Evolutionary conservation across 2,888 invertebrate genomes (phyloP), one percentile per base, ranked within the genome.

Genomic region (Eupithecia centaureata): DNA sequence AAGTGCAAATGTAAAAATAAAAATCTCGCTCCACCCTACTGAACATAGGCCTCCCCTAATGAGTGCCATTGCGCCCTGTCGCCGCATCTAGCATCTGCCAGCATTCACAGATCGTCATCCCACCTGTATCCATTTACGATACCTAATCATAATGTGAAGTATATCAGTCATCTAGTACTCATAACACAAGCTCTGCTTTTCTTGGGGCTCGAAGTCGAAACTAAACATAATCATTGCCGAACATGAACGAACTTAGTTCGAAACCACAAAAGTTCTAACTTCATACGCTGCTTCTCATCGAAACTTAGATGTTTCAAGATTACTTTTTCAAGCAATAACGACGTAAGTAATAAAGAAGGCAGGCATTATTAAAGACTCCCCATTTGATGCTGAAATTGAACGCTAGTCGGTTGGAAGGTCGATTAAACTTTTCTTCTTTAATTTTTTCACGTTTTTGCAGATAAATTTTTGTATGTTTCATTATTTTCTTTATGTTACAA

Each of bases 251-350:
- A 58, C 25, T 35, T n/a, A 25, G 27, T 58, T 58, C 1, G 22
- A 33, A 58, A 58, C 58, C 33, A 35, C 18, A 28, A 42, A 38
- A 60, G 25, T 59, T 27, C 27, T 38, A 60, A 38, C 38, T 60
- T 27, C 35, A 35, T 33, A 33, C 30, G 22, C 33, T 22, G 33
- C 33, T 15, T 51, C 13, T 27, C 27, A 52, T 52, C 27, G 27
- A 27, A 52, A 52, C 52, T 27, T 12, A 52, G 51, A 27, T 30
- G 47, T 30, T 47, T 51, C 18, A 30, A 61, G 32, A 51, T 42
- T 28, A 22, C 27, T 62, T 64, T 38, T 8, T 22, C 18, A 47
- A 47, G 47, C 47, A 47, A 47, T 47, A 47, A 22, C 18, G 42
- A 13, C 35, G 35, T 35, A 15, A 35, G n/a, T 12, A 42, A n/a